phyloP scores from a whole-genome alignment of 2,888 invertebrate genomes.

The Stenodera caucasica region DNA sequence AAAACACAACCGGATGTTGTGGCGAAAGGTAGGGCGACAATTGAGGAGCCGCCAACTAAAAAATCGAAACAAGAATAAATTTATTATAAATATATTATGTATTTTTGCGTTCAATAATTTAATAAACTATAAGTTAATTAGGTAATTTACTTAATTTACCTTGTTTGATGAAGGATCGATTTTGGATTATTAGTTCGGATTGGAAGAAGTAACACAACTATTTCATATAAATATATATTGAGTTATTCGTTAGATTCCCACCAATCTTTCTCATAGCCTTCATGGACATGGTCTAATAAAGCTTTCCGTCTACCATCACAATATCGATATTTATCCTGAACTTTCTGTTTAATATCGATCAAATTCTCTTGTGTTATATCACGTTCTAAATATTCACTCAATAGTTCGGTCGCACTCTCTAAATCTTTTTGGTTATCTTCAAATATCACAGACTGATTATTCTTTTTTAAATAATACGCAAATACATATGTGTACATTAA shows the following conservation, averaged over 20 bases:
- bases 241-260: conserved; percentile 91
- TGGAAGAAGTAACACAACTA: neutral
- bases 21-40: conserved; percentile 56
- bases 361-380: conserved; percentile 98
- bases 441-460: conserved; percentile 98
- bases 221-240: neutral
- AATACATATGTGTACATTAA: conserved; percentile 99
- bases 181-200: neutral
- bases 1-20: conserved; percentile 89
- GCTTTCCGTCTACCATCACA: conserved; percentile 97
- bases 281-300: conserved; percentile 95
- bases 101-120: too few species aligned
- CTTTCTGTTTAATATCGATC: conserved; percentile 97
- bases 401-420: conserved; percentile 96
- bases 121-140: too few species aligned
- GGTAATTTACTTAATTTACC: too few species aligned
- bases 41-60: conserved; percentile 50
- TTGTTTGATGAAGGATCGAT: too few species aligned
- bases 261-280: conserved; percentile 98
- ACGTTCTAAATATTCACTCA: conserved; percentile 96
- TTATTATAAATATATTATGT: too few species aligned
- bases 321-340: conserved; percentile 97
- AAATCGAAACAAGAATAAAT: conserved; percentile 41
- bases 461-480: conserved; percentile 97
- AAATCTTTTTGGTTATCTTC: conserved; percentile 99